Percentiles rank a stretch among this genome's conserved stretches.
Conservation (phyloP, 1,140 invertebrate species). For the Bactericera cockerelli region DNA sequence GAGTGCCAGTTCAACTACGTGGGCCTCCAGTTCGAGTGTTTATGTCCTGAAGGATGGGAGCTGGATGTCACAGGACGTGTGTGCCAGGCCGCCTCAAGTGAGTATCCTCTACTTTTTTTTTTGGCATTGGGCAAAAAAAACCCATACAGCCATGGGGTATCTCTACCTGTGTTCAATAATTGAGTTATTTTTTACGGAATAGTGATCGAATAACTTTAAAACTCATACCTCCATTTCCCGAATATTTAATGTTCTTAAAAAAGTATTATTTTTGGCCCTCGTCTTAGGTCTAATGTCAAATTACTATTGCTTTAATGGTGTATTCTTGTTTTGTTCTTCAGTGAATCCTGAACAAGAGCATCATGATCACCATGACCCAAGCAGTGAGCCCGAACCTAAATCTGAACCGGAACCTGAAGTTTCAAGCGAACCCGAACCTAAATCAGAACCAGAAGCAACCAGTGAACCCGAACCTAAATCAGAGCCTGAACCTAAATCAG, state of each 20-base stretch:
- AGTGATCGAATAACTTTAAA: neutral
- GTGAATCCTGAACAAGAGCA: too few species aligned
- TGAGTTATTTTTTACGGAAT: neutral
- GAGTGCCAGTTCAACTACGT: slow-evolving; percentile 53
- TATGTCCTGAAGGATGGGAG: slow-evolving; percentile 40
- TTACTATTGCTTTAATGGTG: too few species aligned
- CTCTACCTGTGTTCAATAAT: neutral
- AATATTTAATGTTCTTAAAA: too few species aligned
- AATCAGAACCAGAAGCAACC: slow-evolving; percentile 24
- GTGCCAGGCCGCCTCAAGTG: slow-evolving; percentile 25
- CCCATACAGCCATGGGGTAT: too few species aligned
- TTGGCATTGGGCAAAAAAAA: too few species aligned
- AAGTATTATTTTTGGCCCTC: too few species aligned
- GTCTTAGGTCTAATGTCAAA: too few species aligned
- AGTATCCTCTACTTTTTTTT: too few species aligned
- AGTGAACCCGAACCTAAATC: slow-evolving; percentile 25
- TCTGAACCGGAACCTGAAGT: slow-evolving; percentile 13
- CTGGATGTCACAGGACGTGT: slow-evolving; percentile 33
- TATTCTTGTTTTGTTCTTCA: too few species aligned
- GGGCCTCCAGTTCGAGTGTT: slow-evolving; percentile 45
- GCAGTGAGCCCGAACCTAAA: slow-evolving; percentile 9
- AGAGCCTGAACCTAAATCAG: slow-evolving; percentile 24
- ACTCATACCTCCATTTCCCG: too few species aligned
- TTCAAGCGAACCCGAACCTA: slow-evolving; percentile 13
- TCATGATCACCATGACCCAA: too few species aligned